Evolutionary conservation across 2,888 invertebrate genomes (phyloP).

Genomic region (Nesidiocoris tenuis): DNA sequence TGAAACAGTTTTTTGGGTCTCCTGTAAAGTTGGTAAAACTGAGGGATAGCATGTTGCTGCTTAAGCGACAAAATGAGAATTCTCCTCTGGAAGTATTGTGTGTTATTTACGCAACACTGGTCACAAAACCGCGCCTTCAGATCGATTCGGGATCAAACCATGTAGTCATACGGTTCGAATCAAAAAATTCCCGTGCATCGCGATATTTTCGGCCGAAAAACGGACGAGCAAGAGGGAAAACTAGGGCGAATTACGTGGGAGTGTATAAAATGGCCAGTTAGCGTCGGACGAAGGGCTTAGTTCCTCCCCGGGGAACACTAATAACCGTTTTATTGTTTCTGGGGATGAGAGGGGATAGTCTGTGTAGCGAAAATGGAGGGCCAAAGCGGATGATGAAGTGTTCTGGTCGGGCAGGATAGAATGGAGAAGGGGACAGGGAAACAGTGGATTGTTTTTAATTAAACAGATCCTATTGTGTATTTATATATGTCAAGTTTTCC

Average conservation of each 20-base stretch:
- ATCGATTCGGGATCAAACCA: too few relatives aligned
- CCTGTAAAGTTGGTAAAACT: too few relatives aligned
- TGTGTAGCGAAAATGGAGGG: neutral
- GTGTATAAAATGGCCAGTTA: constrained; percentile 33
- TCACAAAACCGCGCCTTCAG: too few relatives aligned
- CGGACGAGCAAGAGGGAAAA: too few relatives aligned
- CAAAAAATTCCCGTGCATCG: too few relatives aligned
- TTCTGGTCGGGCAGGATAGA: neutral
- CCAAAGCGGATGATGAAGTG: neutral
- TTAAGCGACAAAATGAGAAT: too few relatives aligned
- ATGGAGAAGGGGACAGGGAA: neutral
- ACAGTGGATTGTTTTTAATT: constrained; percentile 24
- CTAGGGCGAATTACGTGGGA: neutral
- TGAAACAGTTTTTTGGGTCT: too few relatives aligned
- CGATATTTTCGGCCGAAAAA: too few relatives aligned
- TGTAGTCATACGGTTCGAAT: too few relatives aligned
- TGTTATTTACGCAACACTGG: too few relatives aligned
- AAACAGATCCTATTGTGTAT: constrained; percentile 24
- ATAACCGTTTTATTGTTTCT: constrained; percentile 37
- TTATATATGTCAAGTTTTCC: constrained; percentile 35
- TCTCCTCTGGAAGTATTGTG: too few relatives aligned
- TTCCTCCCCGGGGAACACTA: constrained; percentile 26
- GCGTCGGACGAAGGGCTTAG: constrained; percentile 9
- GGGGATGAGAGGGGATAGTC: constrained; percentile 5
- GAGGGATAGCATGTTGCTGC: too few relatives aligned